These are phyloP conservation scores for Vollenhovia emeryi DNA, from an alignment of 1,140 invertebrate genomes.

Conservation along the genomic window DNA sequence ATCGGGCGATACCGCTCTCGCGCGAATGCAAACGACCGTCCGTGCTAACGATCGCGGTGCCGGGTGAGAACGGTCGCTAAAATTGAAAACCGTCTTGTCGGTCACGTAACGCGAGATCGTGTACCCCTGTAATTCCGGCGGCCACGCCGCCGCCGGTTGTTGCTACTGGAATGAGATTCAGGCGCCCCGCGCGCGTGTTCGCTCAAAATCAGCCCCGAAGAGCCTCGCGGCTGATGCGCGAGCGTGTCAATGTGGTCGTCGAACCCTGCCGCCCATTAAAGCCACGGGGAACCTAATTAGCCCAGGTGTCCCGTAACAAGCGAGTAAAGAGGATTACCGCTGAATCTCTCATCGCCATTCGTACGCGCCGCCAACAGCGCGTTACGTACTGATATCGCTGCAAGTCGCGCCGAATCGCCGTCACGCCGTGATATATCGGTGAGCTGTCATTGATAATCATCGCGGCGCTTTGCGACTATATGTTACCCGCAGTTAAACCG, in stretches of 20 bases:
- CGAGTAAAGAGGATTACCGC: constrained; percentile 23
- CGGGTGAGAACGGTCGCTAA: neutral
- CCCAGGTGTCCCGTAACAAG: constrained; percentile 24
- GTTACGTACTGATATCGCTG: constrained; percentile 12
- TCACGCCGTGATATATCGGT: constrained; percentile 43
- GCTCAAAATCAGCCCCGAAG: neutral
- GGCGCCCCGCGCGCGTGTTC: neutral
- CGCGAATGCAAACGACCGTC: constrained; percentile 4
- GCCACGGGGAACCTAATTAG: constrained; percentile 39
- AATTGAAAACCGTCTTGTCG: constrained; percentile 52
- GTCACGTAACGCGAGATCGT: constrained; percentile 36
- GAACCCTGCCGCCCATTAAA: constrained; percentile 8
- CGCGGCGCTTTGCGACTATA: constrained; percentile 33
- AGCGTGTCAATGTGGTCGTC: constrained; percentile 11
- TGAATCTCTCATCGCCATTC: constrained; percentile 32
- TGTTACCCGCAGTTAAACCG: constrained; percentile 8
- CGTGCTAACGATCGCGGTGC: constrained; percentile 16
- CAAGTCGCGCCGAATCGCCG: constrained; percentile 26
- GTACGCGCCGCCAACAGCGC: neutral
- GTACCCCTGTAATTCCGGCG: constrained; percentile 13
- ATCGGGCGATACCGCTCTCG: neutral
- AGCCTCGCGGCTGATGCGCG: neutral
- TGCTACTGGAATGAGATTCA: constrained; percentile 29
- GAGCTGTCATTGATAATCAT: constrained; percentile 55
- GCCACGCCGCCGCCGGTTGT: neutral